These are phyloP conservation scores for Chrysina gloriosa DNA, from an alignment of 2,888 invertebrate species.

Conservation along the genomic window DNA sequence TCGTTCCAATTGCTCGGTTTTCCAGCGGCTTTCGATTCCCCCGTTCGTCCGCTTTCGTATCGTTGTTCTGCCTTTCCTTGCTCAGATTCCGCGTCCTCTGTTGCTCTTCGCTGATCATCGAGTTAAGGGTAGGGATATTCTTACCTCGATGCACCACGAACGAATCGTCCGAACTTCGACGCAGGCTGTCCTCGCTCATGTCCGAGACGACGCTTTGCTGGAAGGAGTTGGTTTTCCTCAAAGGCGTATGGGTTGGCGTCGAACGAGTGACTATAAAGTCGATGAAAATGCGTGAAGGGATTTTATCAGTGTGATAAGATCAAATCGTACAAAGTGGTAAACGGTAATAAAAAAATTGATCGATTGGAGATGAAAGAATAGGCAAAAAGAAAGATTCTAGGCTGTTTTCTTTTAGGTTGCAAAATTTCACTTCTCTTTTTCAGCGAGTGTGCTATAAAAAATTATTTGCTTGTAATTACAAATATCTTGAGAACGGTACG, in stretches of 20 bases:
- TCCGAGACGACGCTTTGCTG: constrained; percentile 61
- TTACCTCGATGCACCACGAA: constrained; percentile 86
- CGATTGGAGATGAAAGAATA: background rate
- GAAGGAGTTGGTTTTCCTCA: constrained; percentile 62
- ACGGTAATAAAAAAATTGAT: background rate
- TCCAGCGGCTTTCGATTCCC: constrained; percentile 76
- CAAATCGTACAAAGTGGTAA: background rate
- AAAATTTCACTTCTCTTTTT: too few species aligned
- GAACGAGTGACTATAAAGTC: constrained; percentile 66
- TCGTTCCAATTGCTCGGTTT: constrained; percentile 89
- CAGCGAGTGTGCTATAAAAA: too few species aligned
- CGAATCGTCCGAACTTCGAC: constrained; percentile 70
- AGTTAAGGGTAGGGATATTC: constrained; percentile 82
- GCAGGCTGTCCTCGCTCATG: constrained; percentile 64
- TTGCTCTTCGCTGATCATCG: constrained; percentile 71
- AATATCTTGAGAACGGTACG: too few species aligned
- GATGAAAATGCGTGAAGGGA: constrained; percentile 19
- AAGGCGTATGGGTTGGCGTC: constrained; percentile 66
- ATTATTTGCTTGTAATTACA: too few species aligned
- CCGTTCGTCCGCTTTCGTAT: constrained; percentile 77
- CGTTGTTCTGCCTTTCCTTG: constrained; percentile 73
- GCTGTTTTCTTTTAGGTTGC: too few species aligned
- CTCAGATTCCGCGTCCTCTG: constrained; percentile 67
- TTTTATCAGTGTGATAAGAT: background rate
- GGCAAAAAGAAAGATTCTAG: too few species aligned